These are phyloP conservation scores for Artibeus jamaicensis DNA, from an alignment of 2,797 vertebrate genomes.

Conservation along the genomic window DNA sequence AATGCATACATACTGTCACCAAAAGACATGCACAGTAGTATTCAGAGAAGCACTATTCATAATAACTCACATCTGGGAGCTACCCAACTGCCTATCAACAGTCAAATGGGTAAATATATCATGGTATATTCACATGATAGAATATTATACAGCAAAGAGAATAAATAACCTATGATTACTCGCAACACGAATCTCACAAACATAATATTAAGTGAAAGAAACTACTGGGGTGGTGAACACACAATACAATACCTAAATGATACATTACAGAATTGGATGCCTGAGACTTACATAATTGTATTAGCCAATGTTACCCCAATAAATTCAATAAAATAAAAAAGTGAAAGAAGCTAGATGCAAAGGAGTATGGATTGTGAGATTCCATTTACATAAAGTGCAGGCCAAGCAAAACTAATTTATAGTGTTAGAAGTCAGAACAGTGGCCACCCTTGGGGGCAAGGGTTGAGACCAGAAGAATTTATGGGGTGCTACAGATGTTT, in stretches of 20 bases:
- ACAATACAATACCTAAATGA: background rate
- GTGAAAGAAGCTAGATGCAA: background rate
- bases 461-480: background rate
- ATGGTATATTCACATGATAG: background rate
- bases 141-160: background rate
- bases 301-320: background rate
- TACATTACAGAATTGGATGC: background rate
- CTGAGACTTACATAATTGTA: background rate
- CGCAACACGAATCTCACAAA: background rate
- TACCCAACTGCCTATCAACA: background rate
- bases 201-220: background rate
- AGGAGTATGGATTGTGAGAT: background rate
- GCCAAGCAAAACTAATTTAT: background rate
- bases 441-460: background rate
- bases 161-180: background rate
- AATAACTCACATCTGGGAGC: background rate
- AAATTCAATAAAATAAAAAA: background rate
- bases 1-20: background rate
- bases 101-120: background rate
- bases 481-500: background rate
- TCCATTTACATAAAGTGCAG: background rate
- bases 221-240: background rate
- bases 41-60: background rate
- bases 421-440: background rate
- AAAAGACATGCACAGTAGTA: background rate